These are phyloP conservation scores for Dichetophora obliterata DNA, from an alignment of 2,888 invertebrate genomes.

Conservation along the genomic window DNA sequence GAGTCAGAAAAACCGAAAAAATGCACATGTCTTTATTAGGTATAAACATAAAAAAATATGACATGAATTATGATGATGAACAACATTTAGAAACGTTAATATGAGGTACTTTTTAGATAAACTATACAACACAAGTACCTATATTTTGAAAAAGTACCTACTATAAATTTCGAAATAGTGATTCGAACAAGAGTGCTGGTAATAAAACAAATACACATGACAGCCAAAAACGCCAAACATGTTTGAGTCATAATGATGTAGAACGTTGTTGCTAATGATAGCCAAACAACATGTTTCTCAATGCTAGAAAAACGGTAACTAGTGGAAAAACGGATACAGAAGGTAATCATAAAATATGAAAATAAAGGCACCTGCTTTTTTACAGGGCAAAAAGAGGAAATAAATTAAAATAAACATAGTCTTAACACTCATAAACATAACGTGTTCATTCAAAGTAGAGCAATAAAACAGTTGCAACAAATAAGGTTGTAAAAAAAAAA, in stretches of 20 bases:
- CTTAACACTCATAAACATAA: no score
- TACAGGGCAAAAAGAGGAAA: neutral
- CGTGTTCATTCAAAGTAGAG: no score
- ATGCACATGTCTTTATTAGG: constrained; percentile 3
- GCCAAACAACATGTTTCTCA: neutral
- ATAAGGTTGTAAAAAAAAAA: no score
- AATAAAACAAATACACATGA: constrained; percentile 24
- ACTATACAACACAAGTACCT: neutral
- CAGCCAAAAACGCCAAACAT: neutral
- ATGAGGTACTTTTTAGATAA: neutral
- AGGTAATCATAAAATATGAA: neutral
- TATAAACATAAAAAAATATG: neutral
- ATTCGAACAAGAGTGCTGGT: neutral
- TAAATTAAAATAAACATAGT: no score
- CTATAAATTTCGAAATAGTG: no score
- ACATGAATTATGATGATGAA: neutral
- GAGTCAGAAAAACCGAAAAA: neutral
- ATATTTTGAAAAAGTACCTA: no score
- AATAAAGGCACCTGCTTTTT: neutral
- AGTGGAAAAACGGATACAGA: neutral
- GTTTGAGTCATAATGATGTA: neutral
- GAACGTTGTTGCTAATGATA: neutral
- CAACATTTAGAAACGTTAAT: neutral
- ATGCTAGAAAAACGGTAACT: neutral
- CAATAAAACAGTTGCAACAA: no score